A percentile compares a stretch with the other conserved stretches of the same genome.
Conservation (phyloP, 2,888 invertebrate genomes). For the Mimas tiliae region DNA sequence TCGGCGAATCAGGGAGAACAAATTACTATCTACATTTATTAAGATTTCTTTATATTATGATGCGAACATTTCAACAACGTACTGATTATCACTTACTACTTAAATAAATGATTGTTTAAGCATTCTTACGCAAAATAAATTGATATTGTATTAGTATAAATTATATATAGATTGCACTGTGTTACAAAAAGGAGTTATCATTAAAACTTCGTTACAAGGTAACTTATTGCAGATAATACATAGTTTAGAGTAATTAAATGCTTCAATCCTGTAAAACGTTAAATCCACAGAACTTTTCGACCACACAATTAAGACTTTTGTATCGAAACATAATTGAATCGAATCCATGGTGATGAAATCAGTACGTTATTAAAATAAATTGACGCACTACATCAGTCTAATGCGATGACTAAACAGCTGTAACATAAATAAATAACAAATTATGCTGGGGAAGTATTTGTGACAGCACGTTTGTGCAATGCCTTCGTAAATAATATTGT, state of each 20-base stretch:
- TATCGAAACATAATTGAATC: slow-evolving; percentile 23
- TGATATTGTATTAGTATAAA: too few species aligned
- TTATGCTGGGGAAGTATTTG: slow-evolving; percentile 39
- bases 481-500: slow-evolving; percentile 17
- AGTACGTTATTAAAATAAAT: slow-evolving; percentile 46
- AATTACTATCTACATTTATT: slow-evolving; percentile 58
- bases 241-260: too few species aligned
- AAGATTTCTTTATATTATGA: slow-evolving; percentile 33
- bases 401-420: slow-evolving; percentile 71
- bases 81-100: slow-evolving; percentile 43
- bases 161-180: too few species aligned
- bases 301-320: too few species aligned
- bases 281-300: too few species aligned
- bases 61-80: slow-evolving; percentile 32
- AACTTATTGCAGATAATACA: too few species aligned
- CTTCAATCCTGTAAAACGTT: too few species aligned
- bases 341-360: neutral
- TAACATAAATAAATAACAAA: slow-evolving; percentile 36
- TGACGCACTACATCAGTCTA: slow-evolving; percentile 77
- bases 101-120: slow-evolving; percentile 12
- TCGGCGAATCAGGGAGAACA: slow-evolving; percentile 69
- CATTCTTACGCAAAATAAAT: too few species aligned
- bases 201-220: too few species aligned
- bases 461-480: slow-evolving; percentile 34
- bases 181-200: too few species aligned